Evolutionary conservation across 2,113 vertebrate species (phyloP), one percentile per base, ranked within the genome.

Genomic region (Rhineura floridana): DNA sequence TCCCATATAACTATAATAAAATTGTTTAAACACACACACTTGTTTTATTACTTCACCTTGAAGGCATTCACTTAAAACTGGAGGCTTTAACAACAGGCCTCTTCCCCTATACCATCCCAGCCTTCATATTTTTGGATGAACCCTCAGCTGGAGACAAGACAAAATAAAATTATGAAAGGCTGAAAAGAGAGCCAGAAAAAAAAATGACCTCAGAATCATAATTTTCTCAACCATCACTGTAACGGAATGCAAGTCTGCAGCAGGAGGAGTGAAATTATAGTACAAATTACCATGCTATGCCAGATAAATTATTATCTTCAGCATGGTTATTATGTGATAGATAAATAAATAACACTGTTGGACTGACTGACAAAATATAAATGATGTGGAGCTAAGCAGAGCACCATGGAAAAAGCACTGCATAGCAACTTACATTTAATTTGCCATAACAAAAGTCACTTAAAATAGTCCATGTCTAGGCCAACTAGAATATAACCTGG

Each of bases 261-360:
- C 96, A 97, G 97, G 95, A 0, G 95, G 97, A 92, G 95, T 95
- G 95, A 97, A 97, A 97, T 97, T 96, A 96, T 89, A 94, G 95
- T 93, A 96, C 96, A 97, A 97, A 97, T 97, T 97, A 96, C 95
- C 97, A 96, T 96, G 96, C 94, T 94, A 97, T 95, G 96, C 96
- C 91, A 91, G 95, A 96, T 95, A 97, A 97, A 97, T 97, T 97
- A 97, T 96, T 96, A 95, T 97, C 95, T 93, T 94, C 94, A 95
- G 92, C 95, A 97, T 67, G 96, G 95, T 95, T 96, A 97, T 97
- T 97, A 97, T 95, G 91, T 94, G 96, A 96, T 96, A 96, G 97
- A 97, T 97, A 97, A 97, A 97, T 97, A 97, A 96, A 96, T 97
- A 97, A 97, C 96, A 97, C 95, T 93, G 91, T 94, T 93, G 91